Conservation (phyloP, 1,140 invertebrate genomes). For the Zeugodacus cucurbitae region DNA sequence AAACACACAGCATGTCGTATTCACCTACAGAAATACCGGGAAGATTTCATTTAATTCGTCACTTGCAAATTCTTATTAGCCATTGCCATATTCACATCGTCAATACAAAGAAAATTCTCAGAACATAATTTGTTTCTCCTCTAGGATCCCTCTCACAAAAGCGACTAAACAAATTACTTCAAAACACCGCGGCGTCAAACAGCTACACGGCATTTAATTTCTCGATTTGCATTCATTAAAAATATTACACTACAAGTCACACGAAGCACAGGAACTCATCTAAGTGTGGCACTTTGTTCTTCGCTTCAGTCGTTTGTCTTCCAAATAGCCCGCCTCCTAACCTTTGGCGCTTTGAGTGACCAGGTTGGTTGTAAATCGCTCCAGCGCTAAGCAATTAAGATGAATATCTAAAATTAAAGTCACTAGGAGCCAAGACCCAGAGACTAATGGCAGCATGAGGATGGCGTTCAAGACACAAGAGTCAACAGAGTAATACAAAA, state of each 20-base stretch:
- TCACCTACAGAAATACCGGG: no score
- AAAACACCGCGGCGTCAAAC: neutral
- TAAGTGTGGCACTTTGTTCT: neutral
- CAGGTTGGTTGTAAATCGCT: neutral
- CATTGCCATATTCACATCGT: no score
- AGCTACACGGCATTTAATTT: neutral
- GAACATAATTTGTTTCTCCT: no score
- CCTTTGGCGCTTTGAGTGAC: neutral
- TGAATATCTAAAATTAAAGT: conserved; percentile 44
- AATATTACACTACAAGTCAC: neutral
- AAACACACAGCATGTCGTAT: no score
- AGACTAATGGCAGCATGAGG: neutral
- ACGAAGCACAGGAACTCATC: neutral
- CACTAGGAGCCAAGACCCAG: no score
- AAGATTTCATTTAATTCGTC: no score
- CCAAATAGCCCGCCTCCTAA: neutral
- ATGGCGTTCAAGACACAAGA: neutral
- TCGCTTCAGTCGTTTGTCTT: neutral
- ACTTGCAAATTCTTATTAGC: no score
- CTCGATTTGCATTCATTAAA: conserved; percentile 8
- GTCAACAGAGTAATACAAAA: neutral
- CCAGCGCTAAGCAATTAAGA: conserved; percentile 40
- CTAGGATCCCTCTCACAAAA: no score
- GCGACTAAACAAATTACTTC: neutral
- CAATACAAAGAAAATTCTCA: no score